A percentile compares a stretch with the other conserved stretches of the same genome.
These are phyloP conservation scores for Gallinago solitaria DNA, from an alignment of 2,797 vertebrate species.

Conservation along the genomic window DNA sequence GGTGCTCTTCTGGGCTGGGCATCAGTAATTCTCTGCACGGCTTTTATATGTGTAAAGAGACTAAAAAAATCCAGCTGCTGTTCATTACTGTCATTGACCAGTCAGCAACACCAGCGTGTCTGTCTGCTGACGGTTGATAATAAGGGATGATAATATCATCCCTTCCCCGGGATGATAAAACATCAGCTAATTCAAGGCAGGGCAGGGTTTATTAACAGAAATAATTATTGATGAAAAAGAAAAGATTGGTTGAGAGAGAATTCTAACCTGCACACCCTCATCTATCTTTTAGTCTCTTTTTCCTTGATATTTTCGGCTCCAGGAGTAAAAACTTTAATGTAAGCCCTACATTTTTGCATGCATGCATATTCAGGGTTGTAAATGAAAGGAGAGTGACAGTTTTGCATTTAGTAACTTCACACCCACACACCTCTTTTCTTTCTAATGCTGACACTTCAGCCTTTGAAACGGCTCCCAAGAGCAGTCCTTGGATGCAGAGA, in stretches of 20 bases:
- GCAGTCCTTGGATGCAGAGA: constrained; percentile 58
- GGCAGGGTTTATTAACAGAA: constrained; percentile 29
- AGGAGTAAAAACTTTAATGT: constrained; percentile 68
- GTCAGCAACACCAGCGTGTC: background rate
- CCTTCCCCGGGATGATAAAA: background rate
- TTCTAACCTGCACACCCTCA: constrained; percentile 25
- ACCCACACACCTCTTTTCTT: constrained; percentile 71
- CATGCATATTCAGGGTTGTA: constrained; percentile 76
- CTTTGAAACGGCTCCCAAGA: constrained; percentile 75
- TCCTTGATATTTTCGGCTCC: constrained; percentile 49
- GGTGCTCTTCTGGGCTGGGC: background rate
- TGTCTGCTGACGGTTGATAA: background rate
- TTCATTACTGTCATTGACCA: background rate
- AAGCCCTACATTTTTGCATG: constrained; percentile 67
- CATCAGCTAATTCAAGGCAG: background rate
- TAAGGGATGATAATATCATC: background rate
- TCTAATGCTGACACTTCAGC: constrained; percentile 74
- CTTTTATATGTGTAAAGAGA: background rate
- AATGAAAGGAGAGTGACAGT: constrained; percentile 76
- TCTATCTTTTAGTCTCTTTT: constrained; percentile 18
- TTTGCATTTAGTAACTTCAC: constrained; percentile 76
- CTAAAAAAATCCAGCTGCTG: background rate
- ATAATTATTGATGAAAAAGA: constrained; percentile 30
- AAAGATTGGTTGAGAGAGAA: constrained; percentile 19
- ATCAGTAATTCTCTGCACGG: background rate